These are phyloP conservation scores for Lysandra bellargus DNA, from an alignment of 2,888 invertebrate genomes.

Conservation along the genomic window DNA sequence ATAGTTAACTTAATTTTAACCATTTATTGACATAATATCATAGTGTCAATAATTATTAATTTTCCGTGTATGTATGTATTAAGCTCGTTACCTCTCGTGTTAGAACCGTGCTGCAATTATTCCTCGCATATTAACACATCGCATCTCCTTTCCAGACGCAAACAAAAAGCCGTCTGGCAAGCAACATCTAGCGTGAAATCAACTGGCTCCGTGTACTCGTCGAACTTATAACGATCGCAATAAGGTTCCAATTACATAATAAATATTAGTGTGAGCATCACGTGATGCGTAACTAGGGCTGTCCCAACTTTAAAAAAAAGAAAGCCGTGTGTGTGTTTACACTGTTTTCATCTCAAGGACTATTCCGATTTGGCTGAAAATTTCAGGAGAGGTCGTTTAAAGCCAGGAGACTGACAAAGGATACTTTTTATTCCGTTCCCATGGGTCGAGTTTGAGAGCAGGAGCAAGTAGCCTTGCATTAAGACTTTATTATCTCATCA, in stretches of 20 bases:
- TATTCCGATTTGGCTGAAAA: too few relatives aligned
- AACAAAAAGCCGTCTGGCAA: constrained; percentile 14
- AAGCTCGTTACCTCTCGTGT: constrained; percentile 3
- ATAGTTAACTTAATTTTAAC: too few relatives aligned
- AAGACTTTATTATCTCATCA: too few relatives aligned
- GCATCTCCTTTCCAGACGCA: neutral
- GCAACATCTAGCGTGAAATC: constrained; percentile 25
- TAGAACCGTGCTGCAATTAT: neutral
- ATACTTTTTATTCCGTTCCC: too few relatives aligned
- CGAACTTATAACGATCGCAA: neutral
- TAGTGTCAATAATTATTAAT: neutral
- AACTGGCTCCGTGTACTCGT: constrained; percentile 14
- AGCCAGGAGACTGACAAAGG: too few relatives aligned
- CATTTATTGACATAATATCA: too few relatives aligned
- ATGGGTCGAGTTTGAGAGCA: too few relatives aligned
- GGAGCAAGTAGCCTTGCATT: too few relatives aligned
- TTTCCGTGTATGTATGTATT: neutral
- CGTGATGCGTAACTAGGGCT: constrained; percentile 21
- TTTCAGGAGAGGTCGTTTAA: too few relatives aligned
- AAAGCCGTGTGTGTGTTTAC: neutral
- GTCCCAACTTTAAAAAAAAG: neutral
- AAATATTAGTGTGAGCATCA: neutral
- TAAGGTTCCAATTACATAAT: neutral
- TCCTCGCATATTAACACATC: neutral
- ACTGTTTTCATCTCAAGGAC: too few relatives aligned